A percentile compares a stretch with the other conserved stretches of the same genome.
phyloP scores from a whole-genome alignment of 2,888 invertebrate genomes.

The Drosophila setosimentum region DNA sequence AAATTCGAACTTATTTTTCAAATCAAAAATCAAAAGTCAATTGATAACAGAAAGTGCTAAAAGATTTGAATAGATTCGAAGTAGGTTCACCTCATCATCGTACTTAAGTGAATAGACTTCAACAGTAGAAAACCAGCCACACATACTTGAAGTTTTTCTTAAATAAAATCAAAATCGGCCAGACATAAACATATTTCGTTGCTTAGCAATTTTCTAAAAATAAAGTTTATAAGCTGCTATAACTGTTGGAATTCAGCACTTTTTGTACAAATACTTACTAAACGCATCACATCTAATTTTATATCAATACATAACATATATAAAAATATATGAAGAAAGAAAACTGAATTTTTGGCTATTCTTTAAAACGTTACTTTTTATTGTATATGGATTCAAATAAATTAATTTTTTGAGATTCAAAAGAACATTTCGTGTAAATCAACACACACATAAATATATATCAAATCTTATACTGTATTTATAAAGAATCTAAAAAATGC shows the following conservation, averaged over 20 bases:
- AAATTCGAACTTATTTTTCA: neutral
- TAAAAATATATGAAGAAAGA: neutral
- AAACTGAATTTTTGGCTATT: neutral
- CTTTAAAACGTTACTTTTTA: constrained; percentile 22
- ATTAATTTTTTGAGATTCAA: constrained; percentile 33
- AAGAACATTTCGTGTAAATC: constrained; percentile 18
- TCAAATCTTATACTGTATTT: constrained; percentile 47
- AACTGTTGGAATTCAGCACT: neutral
- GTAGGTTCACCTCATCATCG: neutral
- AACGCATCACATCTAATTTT: neutral
- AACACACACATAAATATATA: constrained; percentile 37
- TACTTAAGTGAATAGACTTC: neutral
- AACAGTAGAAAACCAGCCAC: neutral
- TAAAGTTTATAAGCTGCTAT: neutral
- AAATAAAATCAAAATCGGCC: neutral
- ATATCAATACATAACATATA: neutral
- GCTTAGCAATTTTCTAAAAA: neutral
- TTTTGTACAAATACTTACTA: neutral
- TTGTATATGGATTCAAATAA: constrained; percentile 39
- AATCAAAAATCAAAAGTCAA: neutral
- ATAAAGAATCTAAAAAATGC: constrained; percentile 43
- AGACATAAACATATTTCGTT: neutral
- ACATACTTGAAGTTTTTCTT: neutral
- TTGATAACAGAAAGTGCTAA: neutral
- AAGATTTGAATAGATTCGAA: neutral